A percentile compares a stretch with the other conserved stretches of the same genome.
These are phyloP conservation scores for Phallusia fumigata DNA, from an alignment of 23 tunicate genomes.

Conservation along the genomic window DNA sequence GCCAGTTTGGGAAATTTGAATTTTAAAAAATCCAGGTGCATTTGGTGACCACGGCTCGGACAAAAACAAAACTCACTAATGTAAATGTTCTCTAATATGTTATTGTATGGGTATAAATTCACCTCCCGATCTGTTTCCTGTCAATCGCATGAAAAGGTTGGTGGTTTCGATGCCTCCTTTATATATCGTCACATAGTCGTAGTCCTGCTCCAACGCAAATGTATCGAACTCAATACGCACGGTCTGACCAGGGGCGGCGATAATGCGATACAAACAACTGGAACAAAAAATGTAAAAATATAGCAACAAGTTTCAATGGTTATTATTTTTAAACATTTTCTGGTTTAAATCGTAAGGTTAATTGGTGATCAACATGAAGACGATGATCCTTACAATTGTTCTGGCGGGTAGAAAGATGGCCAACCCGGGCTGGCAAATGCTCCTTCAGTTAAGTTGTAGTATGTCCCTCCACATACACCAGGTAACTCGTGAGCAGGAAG, in stretches of 20 bases:
- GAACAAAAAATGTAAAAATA: not conserved
- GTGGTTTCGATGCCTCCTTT: not conserved
- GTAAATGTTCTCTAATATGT: too few relatives aligned
- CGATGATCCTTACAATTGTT: constrained; percentile 14
- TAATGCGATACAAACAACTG: constrained; percentile 71
- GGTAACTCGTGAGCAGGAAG: constrained; percentile 45
- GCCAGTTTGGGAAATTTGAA: too few relatives aligned
- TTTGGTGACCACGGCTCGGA: too few relatives aligned
- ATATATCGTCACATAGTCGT: constrained; percentile 18
- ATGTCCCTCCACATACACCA: constrained; percentile 79
- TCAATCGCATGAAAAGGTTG: not conserved
- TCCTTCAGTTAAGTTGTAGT: constrained; percentile 32
- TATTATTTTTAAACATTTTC: not conserved
- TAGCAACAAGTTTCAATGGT: not conserved
- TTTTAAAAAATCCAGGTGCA: too few relatives aligned
- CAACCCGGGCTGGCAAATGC: constrained; percentile 83
- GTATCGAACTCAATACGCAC: constrained; percentile 46
- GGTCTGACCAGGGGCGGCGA: constrained; percentile 67
- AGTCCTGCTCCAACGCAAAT: constrained; percentile 42
- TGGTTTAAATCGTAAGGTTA: too few relatives aligned
- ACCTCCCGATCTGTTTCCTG: constrained; percentile 24
- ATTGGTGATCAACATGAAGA: too few relatives aligned
- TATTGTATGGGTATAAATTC: not conserved
- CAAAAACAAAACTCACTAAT: too few relatives aligned
- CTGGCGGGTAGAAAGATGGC: constrained; percentile 58